Evolutionary conservation across 2,797 vertebrate species (phyloP), one percentile per base, ranked within the genome.

Genomic region (Discoglossus pictus): DNA sequence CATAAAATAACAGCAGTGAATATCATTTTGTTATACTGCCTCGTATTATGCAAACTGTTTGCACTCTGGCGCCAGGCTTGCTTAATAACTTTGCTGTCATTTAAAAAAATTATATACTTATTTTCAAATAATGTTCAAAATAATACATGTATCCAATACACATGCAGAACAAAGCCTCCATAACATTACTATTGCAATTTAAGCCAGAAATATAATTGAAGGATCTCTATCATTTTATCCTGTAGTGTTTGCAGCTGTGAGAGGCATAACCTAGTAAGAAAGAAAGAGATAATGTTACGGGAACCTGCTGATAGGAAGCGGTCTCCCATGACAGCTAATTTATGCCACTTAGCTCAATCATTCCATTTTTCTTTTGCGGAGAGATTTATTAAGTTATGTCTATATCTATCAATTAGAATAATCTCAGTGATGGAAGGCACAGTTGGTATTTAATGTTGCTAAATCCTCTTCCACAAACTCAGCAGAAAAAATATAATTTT

Each of bases 261-360:
- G 74, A 78, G 76, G 60, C 11, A 36, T 69, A 79, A 76, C 76
- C 76, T 74, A 79, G 75, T 79, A 79, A 81, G 80, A 75, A 85
- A 82, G 70, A 54, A 78, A 76, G 73, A 71, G 78, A 82, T 78
- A 80, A 79, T 11, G 20, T 61, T 80, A 79, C 51, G 68, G 63
- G 73, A 74, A 78, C 78, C 79, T 75, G 76, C 76, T 81, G 80
- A 54, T 68, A 79, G 74, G 61, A 74, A 68, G 74, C 40, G 65
- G 62, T 42, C 58, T 80, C 61, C 59, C 81, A 74, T 80, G 76
- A 66, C 73, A 79, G 67, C 54, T 79, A 65, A 83, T 82, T 80
- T 79, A 78, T 76, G 78, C 63, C 68, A 52, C 0, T 1, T 75
- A 59, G 75, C 42, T 78, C 64, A 40, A 20, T 77, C 73, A 68